Conservation (phyloP, 2,113 vertebrate species). For the Rhinolophus sinicus region DNA sequence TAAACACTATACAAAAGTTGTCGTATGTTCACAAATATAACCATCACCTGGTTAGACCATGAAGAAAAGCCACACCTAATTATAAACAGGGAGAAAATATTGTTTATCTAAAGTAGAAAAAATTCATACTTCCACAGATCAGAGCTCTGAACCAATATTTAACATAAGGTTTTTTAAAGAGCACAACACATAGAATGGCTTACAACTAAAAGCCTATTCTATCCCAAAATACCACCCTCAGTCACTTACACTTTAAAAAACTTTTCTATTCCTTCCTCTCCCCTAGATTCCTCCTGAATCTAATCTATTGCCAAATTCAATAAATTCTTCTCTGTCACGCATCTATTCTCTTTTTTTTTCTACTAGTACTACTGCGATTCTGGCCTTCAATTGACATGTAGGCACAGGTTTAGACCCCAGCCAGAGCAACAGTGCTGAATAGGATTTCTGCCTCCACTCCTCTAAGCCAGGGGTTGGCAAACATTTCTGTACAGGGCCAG, state of each 20-base stretch:
- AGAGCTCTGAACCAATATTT: background rate
- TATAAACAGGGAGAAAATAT: background rate
- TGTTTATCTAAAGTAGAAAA: background rate
- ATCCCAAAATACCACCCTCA: background rate
- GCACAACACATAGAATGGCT: background rate
- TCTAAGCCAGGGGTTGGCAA: background rate
- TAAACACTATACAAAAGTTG: background rate
- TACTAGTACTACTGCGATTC: background rate
- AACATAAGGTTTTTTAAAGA: background rate
- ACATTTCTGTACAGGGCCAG: background rate
- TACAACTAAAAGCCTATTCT: background rate
- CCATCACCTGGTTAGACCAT: background rate
- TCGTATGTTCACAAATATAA: background rate
- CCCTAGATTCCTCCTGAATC: background rate
- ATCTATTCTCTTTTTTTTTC: background rate
- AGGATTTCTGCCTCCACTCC: background rate
- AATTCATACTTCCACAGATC: background rate
- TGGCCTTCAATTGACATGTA: background rate
- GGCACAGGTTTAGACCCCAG: background rate
- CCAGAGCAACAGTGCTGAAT: background rate
- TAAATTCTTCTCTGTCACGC: background rate
- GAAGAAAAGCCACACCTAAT: background rate
- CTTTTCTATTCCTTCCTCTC: background rate
- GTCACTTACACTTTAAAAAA: background rate
- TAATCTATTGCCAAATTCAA: background rate